These are phyloP conservation scores for Chromoteleia sp. DNA, from an alignment of 2,888 invertebrate genomes.

Conservation along the genomic window DNA sequence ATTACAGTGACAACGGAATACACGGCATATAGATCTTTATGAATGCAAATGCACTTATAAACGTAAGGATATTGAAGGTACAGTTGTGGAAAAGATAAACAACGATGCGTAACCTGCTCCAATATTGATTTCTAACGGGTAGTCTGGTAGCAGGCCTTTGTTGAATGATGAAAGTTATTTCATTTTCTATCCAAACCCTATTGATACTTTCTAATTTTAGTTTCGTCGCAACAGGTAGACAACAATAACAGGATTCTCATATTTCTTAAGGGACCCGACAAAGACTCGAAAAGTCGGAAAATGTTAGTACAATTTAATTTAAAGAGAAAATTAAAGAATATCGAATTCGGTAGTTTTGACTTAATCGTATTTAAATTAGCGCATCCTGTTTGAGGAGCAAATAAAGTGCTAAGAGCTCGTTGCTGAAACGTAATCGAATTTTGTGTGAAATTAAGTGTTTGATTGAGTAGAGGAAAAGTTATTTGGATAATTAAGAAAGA, in stretches of 20 bases:
- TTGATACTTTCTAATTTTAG: conserved; percentile 54
- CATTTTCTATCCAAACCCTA: conserved; percentile 36
- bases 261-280: not conserved
- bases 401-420: conserved; percentile 11
- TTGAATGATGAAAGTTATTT: conserved; percentile 54
- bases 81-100: conserved; percentile 42
- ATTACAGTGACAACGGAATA: not conserved
- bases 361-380: not conserved
- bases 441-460: conserved; percentile 54
- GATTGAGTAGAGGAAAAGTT: conserved; percentile 48
- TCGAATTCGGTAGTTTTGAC: not conserved
- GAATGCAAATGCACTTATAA: conserved; percentile 20
- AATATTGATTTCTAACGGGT: conserved; percentile 52
- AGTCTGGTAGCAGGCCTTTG: conserved; percentile 16
- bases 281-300: too few species aligned
- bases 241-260: conserved; percentile 10
- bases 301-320: too few species aligned
- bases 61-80: conserved; percentile 4
- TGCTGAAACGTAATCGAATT: conserved; percentile 36
- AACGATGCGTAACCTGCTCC: conserved; percentile 23
- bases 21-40: not conserved
- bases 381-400: conserved; percentile 4
- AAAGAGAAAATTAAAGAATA: not conserved
- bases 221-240: conserved; percentile 25
- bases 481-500: conserved; percentile 56